Base-by-base conservation (phyloP, 2,888 invertebrate species). In the Rhorus exstirpatorius region DNA sequence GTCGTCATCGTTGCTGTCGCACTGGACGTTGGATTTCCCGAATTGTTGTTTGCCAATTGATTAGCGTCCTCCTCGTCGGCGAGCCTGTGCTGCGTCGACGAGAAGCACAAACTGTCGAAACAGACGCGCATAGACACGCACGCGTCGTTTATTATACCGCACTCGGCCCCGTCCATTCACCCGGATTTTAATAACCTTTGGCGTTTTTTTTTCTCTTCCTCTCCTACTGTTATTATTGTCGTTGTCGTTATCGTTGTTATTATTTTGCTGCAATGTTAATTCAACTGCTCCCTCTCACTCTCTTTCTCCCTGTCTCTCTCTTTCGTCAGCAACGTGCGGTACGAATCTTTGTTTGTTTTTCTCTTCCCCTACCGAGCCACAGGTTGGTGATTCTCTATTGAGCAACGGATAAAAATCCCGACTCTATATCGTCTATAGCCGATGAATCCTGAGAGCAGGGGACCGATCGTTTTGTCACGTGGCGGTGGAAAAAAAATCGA, bases 61-160 rank as follows among this genome's bases (percentile, higher is more conserved):
- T 94, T 94, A 93, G 95, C 95, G 95, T 96, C 96, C 95, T 96
- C 96, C 95, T 95, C 96, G 95, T 95, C 95, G 94, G 95, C 95
- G 93, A 96, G 96, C 95, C 96, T 96, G 96, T 96, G 96, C 96
- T 91, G 91, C 91, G 92, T 90, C 95, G 97, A 96, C 95, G 97
- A 96, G 96, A 97, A 97, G 96, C 97, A 97, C 94, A 96, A 95
- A 95, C 96, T 96, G 94, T 97, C 97, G 94, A 97, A 97, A 94
- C 97, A 97, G 95, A 97, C 96, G 95, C 97, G 97, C 97, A 97
- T 97, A 96, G 95, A 96, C 95, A 95, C 95, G 95, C 92, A 92
- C 90, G 92, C 89, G 91, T 92, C 91, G 89, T 88, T 89, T 88
- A 91, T 90, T 84, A 90, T 87, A 87, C 90, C 89, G 85, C 91